Base-by-base conservation (phyloP, 2,888 invertebrate genomes). In the Hypomecis punctinalis region DNA sequence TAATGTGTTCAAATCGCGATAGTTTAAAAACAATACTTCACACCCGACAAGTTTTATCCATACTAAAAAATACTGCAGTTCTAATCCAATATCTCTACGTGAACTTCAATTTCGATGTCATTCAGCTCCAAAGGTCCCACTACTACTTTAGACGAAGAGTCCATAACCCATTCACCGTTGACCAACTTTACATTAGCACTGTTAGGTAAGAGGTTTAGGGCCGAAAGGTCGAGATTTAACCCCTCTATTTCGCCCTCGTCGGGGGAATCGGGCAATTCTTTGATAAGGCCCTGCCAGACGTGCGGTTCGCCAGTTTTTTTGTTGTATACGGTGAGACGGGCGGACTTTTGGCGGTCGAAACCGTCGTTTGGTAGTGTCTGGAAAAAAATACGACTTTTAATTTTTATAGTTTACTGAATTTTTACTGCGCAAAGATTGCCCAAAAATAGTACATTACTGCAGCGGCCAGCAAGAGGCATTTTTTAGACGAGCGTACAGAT, bases 261-360 rank as follows among this genome's bases (percentile, higher is more conserved):
- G 52, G 4, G 23, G 6, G 46, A 75, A 10, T 81, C 75, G 0
- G 84, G 79, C 0, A 88, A 5, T 0, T 77, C 66, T 1, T 71
- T 71, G 4, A 92, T 76, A 0, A 74, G 69, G 0, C 90, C 89
- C 0, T 78, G 69, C 90, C 88, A 90, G 0, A 69, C 64, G 64
- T 77, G 81, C 0, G 91, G 90, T 43, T 90, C 85, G 0, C 88
- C 89, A 0, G 89, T 82, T 0, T 84, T 72, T 64, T 83, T 86
- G 74, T 91, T 90, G 79, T 85, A 91, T 0, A 85, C 70, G 0
- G 89, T 90, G n/a, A 91, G 79, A 0, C 81, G 77, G 11, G 80
- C 85, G 0, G 70, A 68, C 65, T 76, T 80, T 0, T 71, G 67
- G 2, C 63, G 67, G 4, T 51, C 10, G 6, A 83, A 81, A 5